Evolutionary conservation across 2,797 vertebrate genomes (phyloP).

Genomic region (Peromyscus attwateri): DNA sequence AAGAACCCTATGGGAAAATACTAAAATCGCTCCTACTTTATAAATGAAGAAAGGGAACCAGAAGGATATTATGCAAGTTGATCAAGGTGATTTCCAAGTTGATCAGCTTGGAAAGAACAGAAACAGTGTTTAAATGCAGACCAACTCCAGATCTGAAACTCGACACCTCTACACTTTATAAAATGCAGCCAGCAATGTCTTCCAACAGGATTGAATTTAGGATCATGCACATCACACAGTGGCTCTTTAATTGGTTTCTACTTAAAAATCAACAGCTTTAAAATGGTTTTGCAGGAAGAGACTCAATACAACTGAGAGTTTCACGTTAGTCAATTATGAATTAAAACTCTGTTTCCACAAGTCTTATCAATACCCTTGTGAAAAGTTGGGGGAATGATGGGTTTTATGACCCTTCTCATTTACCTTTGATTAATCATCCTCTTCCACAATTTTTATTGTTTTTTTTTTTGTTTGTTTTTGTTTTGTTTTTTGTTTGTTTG

Average conservation of each 20-base stretch:
- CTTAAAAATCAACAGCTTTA: conserved; percentile 10
- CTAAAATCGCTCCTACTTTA: neutral
- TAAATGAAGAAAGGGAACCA: neutral
- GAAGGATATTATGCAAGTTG: neutral
- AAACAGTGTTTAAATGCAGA: neutral
- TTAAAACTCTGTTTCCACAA: neutral
- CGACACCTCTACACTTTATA: neutral
- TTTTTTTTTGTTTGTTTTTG: too few relatives aligned
- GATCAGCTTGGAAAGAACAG: neutral
- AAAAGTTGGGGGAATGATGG: accelerated
- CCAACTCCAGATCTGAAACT: neutral
- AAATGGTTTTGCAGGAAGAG: neutral
- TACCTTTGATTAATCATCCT: neutral
- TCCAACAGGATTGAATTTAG: neutral
- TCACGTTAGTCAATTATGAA: neutral
- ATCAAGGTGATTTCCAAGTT: neutral
- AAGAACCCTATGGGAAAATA: neutral
- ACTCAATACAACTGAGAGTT: neutral
- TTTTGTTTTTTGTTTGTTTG: too few relatives aligned
- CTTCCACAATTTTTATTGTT: neutral
- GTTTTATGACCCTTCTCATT: neutral
- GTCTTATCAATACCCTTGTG: neutral
- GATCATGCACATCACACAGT: neutral
- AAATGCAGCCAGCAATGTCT: neutral
- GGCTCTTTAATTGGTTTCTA: neutral